Evolutionary conservation across 2,888 invertebrate species (phyloP).

Genomic region (Anthrax anthrax): DNA sequence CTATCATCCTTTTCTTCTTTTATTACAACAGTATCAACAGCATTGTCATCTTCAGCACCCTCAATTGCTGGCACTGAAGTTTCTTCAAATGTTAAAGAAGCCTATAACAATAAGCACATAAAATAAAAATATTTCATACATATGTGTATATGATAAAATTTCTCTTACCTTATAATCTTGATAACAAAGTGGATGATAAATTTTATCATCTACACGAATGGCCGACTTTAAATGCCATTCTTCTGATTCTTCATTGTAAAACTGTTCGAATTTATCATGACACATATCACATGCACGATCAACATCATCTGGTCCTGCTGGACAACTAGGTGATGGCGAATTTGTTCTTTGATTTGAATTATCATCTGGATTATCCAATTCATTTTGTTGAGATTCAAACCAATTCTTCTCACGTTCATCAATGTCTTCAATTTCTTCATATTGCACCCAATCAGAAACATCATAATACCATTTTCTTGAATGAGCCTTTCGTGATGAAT

Average conservation of each 20-base stretch:
- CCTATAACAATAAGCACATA: constrained; percentile 11
- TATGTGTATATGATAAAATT: background rate
- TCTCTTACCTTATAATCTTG: constrained; percentile 62
- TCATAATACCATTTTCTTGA: constrained; percentile 84
- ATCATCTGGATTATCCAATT: constrained; percentile 41
- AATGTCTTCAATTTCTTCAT: constrained; percentile 82
- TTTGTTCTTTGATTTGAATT: constrained; percentile 39
- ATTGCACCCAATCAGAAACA: constrained; percentile 82
- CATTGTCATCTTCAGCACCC: constrained; percentile 23
- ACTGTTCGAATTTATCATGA: constrained; percentile 84
- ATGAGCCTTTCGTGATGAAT: constrained; percentile 68
- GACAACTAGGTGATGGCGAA: constrained; percentile 52
- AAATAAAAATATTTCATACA: background rate
- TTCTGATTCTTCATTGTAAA: constrained; percentile 93
- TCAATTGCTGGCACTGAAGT: background rate
- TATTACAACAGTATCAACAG: constrained; percentile 23
- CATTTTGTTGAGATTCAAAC: constrained; percentile 58
- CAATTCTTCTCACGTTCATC: constrained; percentile 83
- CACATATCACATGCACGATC: constrained; percentile 73
- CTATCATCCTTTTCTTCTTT: constrained; percentile 19
- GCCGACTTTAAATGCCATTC: constrained; percentile 92
- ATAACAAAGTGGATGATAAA: constrained; percentile 82
- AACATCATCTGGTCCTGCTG: constrained; percentile 49
- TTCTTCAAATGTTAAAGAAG: constrained; percentile 25
- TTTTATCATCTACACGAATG: constrained; percentile 54